phyloP scores from a whole-genome alignment of 2,888 invertebrate species.

The Carcina quercana region DNA sequence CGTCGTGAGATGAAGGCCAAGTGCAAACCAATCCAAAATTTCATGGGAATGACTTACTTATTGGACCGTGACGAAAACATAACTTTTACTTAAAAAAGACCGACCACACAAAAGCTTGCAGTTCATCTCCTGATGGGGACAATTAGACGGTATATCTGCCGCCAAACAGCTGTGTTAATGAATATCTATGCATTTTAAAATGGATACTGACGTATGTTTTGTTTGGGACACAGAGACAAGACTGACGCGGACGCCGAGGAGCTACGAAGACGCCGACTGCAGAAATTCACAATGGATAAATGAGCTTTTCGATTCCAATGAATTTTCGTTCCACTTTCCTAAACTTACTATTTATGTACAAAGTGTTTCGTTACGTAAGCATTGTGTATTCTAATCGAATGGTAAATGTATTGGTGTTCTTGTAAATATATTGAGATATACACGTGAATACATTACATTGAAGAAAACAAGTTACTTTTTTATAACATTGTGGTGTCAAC shows the following conservation, averaged over 20 bases:
- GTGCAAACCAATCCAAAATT: too few species aligned
- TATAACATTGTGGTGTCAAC: constrained; percentile 8
- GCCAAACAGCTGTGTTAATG: too few species aligned
- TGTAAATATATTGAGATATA: constrained; percentile 71
- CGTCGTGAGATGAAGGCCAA: too few species aligned
- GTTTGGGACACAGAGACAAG: constrained; percentile 56
- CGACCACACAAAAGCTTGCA: too few species aligned
- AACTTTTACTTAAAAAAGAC: too few species aligned
- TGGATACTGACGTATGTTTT: too few species aligned
- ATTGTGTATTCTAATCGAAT: constrained; percentile 64
- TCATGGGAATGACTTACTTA: not conserved
- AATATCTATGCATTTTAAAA: too few species aligned
- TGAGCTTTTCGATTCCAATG: constrained; percentile 38
- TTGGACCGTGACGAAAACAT: not conserved
- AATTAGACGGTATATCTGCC: too few species aligned
- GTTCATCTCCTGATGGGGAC: too few species aligned
- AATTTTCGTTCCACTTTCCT: constrained; percentile 43
- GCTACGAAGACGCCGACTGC: constrained; percentile 83
- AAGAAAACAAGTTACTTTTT: constrained; percentile 30
- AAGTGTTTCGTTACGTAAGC: constrained; percentile 65
- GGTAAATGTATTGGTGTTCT: constrained; percentile 69
- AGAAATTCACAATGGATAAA: constrained; percentile 77
- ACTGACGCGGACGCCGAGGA: constrained; percentile 76
- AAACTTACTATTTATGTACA: constrained; percentile 66
- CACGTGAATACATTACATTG: constrained; percentile 65